Percentiles rank a stretch among this genome's conserved stretches.
These are phyloP conservation scores for Dascillus cervinus DNA, from an alignment of 2,888 invertebrate species.

Conservation along the genomic window DNA sequence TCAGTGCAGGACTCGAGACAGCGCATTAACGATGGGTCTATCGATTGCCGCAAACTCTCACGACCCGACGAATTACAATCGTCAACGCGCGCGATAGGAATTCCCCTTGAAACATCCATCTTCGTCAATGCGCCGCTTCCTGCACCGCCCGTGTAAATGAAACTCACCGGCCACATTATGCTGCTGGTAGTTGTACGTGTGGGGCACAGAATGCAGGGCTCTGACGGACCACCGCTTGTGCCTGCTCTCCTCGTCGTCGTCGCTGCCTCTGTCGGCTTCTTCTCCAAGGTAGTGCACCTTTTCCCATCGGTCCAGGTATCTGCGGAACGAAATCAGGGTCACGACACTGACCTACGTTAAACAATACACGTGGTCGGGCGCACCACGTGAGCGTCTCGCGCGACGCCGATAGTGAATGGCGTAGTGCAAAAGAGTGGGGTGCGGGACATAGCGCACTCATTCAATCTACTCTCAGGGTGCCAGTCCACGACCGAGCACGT, in stretches of 20 bases:
- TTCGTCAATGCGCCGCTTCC: too few species aligned
- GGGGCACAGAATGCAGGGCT: constrained; percentile 60
- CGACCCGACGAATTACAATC: constrained; percentile 22
- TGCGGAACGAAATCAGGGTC: constrained; percentile 30
- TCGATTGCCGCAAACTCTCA: constrained; percentile 18
- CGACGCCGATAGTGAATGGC: constrained; percentile 27
- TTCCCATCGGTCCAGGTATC: constrained; percentile 79
- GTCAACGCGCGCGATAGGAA: constrained; percentile 15
- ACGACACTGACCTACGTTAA: constrained; percentile 25
- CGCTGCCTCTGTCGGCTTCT: constrained; percentile 72
- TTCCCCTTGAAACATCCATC: too few species aligned
- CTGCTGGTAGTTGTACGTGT: constrained; percentile 70
- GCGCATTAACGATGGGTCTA: constrained; percentile 20
- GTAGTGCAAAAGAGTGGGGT: constrained; percentile 18
- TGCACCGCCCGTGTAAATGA: too few species aligned
- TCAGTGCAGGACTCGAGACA: constrained; percentile 12
- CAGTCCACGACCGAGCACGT: constrained; percentile 17
- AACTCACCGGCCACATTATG: constrained; percentile 61
- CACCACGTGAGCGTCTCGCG: constrained; percentile 29
- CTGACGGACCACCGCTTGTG: constrained; percentile 60
- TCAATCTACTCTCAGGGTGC: constrained; percentile 15
- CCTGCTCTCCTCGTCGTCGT: constrained; percentile 69
- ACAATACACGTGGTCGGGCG: constrained; percentile 25
- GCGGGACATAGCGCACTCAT: constrained; percentile 12
- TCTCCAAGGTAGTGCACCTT: constrained; percentile 83